Evolutionary conservation across 2,113 vertebrate genomes (phyloP).

Genomic region (Forbesichthys agassizii): DNA sequence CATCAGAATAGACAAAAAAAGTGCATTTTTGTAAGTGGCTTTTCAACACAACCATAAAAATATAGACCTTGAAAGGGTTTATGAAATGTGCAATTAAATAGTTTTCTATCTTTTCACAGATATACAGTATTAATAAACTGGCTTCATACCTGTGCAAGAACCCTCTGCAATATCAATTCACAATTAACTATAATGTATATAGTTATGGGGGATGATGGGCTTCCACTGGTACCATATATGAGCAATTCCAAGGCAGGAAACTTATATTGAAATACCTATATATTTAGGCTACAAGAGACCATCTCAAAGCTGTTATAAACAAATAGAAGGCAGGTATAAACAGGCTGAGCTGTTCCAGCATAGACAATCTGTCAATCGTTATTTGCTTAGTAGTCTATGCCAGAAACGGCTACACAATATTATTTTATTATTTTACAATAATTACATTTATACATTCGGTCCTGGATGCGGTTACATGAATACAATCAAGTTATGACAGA

Average conservation of each 20-base stretch:
- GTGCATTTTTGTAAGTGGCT: slow-evolving; percentile 23
- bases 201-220: slow-evolving; percentile 27
- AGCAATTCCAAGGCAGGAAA: not conserved
- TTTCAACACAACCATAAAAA: too few relatives aligned
- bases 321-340: slow-evolving; percentile 27
- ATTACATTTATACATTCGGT: slow-evolving; percentile 33
- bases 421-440: slow-evolving; percentile 12
- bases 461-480: slow-evolving; percentile 21
- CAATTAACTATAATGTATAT: slow-evolving; percentile 38
- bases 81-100: slow-evolving; percentile 20
- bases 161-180: slow-evolving; percentile 47
- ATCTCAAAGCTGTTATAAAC: slow-evolving; percentile 24
- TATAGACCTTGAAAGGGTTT: not conserved
- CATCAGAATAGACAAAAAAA: not conserved
- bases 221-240: slow-evolving; percentile 16
- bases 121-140: slow-evolving; percentile 15
- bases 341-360: slow-evolving; percentile 2
- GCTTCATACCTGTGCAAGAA: slow-evolving; percentile 54
- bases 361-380: not conserved
- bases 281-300: slow-evolving; percentile 12
- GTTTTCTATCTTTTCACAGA: not conserved
- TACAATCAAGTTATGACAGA: slow-evolving; percentile 13
- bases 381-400: not conserved
- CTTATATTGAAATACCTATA: not conserved
- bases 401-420: not conserved